These are phyloP conservation scores for Fulmarus glacialis DNA, from an alignment of 2,113 vertebrate genomes.

Conservation along the genomic window DNA sequence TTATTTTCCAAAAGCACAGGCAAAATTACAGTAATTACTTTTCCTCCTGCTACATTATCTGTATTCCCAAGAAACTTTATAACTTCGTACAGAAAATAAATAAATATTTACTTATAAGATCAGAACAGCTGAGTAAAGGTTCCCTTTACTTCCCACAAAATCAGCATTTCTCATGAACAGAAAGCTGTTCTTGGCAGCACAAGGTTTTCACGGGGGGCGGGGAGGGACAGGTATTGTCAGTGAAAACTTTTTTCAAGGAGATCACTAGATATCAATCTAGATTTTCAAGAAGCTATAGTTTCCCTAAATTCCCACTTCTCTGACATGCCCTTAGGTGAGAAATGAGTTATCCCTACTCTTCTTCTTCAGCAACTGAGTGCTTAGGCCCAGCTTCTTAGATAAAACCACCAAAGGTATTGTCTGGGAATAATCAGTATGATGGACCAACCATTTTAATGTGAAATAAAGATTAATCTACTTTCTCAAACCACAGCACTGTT, in stretches of 20 bases:
- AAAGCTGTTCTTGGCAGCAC: neutral
- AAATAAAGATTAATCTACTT: slow-evolving; percentile 36
- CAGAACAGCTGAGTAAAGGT: slow-evolving; percentile 33
- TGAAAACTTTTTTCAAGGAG: neutral
- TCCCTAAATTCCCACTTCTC: neutral
- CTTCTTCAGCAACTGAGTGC: neutral
- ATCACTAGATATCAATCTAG: neutral
- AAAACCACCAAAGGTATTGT: neutral
- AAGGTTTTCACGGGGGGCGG: rapidly evolving
- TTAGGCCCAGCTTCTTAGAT: neutral
- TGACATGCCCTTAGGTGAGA: neutral
- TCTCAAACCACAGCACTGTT: neutral
- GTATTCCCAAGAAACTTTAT: slow-evolving; percentile 55
- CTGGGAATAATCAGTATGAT: neutral
- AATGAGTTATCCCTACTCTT: neutral
- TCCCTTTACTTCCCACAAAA: neutral
- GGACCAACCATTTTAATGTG: neutral
- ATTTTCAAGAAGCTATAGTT: neutral
- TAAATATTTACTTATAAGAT: slow-evolving; percentile 59
- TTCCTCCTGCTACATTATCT: slow-evolving; percentile 50
- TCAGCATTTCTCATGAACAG: neutral
- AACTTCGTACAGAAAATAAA: slow-evolving; percentile 51
- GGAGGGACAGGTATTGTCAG: neutral
- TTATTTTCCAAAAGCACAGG: slow-evolving; percentile 55
- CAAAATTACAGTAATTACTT: slow-evolving; percentile 64